Evolutionary conservation across 2,113 vertebrate genomes (phyloP), one percentile per base, ranked within the genome.

Genomic region (Casuarius casuarius): DNA sequence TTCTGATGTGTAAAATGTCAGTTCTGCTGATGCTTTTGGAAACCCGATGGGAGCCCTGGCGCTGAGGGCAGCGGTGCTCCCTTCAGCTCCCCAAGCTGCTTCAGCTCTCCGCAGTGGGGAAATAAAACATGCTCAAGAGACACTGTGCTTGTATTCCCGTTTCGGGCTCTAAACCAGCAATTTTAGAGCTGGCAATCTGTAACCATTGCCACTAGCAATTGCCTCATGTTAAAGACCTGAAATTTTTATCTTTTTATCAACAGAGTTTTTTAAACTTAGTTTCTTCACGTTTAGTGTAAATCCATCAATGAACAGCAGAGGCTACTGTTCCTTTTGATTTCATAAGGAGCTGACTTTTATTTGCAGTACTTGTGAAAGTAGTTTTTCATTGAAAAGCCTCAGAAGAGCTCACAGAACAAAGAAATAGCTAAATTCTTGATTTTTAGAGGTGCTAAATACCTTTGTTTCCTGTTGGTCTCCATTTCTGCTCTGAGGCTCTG

Each of bases 71-170:
- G n/a, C 1, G 3, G 22, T 15, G 18, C 12, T 12, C 18, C 7
- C 48, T 46, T 11, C 42, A 48, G 28, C 52, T 13, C 33, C 51
- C 31, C 31, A 1, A 2, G 7, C 7, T 35, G 28, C 10, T 12
- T 31, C 1, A 1, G 49, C 22, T 48, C 6, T 10, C 19, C 8
- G 6, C 20, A 42, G 40, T n/a, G 11, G 59, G 40, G 33, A 11
- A 18, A 4, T 46, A 49, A 67, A 54, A 28, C 6, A 1, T 10
- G 20, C 17, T 52, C 8, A 0, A 10, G 40, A 26, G 10, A 52
- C 31, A 31, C 74, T 29, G 61, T 10, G 51, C 4, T 1, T 1
- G 6, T 38, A 29, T 2, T 3, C 29, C 33, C 8, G 0, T 19
- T 51, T 29, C 58, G 46, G 48, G 26, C 66, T 75, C 31, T 12